A percentile compares a stretch with the other conserved stretches of the same genome.
Evolutionary conservation across 2,113 vertebrate species (phyloP).

Genomic region (Dolichallabes microphthalmus): DNA sequence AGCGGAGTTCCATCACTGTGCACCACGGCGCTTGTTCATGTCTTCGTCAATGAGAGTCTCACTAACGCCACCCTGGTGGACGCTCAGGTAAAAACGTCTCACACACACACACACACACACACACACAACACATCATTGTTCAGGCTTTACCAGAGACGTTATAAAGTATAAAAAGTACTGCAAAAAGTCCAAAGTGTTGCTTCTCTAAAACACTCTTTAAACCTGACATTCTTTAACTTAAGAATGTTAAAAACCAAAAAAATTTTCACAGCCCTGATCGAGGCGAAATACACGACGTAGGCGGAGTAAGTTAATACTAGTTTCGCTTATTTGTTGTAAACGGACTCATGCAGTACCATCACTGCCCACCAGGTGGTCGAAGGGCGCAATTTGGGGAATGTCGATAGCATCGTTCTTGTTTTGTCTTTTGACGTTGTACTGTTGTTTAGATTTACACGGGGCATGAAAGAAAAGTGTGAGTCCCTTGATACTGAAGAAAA

Average conservation of each 20-base stretch:
- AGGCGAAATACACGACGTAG: too few relatives aligned
- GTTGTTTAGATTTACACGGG: not conserved
- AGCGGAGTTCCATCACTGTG: conserved; percentile 89
- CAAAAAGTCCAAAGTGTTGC: not conserved
- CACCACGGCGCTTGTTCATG: conserved; percentile 86
- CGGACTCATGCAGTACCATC: too few relatives aligned
- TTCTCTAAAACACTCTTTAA: not conserved
- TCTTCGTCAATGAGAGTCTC: conserved; percentile 94
- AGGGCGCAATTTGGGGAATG: too few relatives aligned
- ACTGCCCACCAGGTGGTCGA: too few relatives aligned
- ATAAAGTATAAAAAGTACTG: not conserved
- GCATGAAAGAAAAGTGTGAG: not conserved
- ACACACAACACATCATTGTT: not conserved
- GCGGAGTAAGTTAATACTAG: too few relatives aligned
- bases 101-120: not conserved
- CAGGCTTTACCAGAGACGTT: not conserved
- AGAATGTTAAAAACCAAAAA: too few relatives aligned
- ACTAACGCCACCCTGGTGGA: conserved; percentile 88
- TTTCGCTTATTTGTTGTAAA: too few relatives aligned
- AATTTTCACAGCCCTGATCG: too few relatives aligned
- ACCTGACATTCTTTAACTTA: too few relatives aligned
- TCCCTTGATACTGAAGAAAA: not conserved
- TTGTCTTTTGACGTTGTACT: not conserved
- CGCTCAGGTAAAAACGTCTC: conserved; percentile 75
- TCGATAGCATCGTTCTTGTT: too few relatives aligned